These are phyloP conservation scores for Aeoliscus strigatus DNA, from an alignment of 2,797 vertebrate genomes.

Conservation along the genomic window DNA sequence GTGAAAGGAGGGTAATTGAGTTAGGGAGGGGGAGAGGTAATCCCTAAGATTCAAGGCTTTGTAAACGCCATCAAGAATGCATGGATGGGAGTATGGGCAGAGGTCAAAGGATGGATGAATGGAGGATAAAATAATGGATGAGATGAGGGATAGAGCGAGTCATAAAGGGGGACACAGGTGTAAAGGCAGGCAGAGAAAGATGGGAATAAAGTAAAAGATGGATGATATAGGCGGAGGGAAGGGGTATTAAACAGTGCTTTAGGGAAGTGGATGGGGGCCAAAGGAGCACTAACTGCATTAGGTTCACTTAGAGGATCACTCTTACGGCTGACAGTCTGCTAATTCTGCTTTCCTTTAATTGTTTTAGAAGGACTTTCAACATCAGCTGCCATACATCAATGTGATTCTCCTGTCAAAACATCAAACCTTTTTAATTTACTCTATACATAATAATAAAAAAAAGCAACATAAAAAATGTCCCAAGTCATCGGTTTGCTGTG, in stretches of 20 bases:
- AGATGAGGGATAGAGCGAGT: slow-evolving; percentile 29
- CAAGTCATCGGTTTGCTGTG: too few relatives aligned
- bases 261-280: slow-evolving; percentile 35
- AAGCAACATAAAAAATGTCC: too few relatives aligned
- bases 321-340: slow-evolving; percentile 19
- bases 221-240: slow-evolving; percentile 36
- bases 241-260: slow-evolving; percentile 46
- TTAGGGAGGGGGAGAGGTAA: slow-evolving; percentile 28
- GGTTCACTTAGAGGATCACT: slow-evolving; percentile 16
- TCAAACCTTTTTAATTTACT: too few relatives aligned
- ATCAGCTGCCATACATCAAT: too few relatives aligned
- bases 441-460: too few relatives aligned
- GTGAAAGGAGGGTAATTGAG: too few relatives aligned
- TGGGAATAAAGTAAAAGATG: slow-evolving; percentile 42
- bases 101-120: slow-evolving; percentile 45
- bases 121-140: slow-evolving; percentile 42
- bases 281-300: slow-evolving; percentile 39
- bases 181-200: slow-evolving; percentile 24
- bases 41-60: slow-evolving; percentile 41
- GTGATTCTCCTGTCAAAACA: too few relatives aligned
- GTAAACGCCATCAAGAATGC: slow-evolving; percentile 38
- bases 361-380: too few relatives aligned
- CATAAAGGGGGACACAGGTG: slow-evolving; percentile 27
- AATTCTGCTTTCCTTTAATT: slow-evolving; percentile 39
- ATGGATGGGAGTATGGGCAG: slow-evolving; percentile 21